Evolutionary conservation across 2,113 vertebrate genomes (phyloP), one percentile per base, ranked within the genome.

Genomic region (Siphamia tubifer): DNA sequence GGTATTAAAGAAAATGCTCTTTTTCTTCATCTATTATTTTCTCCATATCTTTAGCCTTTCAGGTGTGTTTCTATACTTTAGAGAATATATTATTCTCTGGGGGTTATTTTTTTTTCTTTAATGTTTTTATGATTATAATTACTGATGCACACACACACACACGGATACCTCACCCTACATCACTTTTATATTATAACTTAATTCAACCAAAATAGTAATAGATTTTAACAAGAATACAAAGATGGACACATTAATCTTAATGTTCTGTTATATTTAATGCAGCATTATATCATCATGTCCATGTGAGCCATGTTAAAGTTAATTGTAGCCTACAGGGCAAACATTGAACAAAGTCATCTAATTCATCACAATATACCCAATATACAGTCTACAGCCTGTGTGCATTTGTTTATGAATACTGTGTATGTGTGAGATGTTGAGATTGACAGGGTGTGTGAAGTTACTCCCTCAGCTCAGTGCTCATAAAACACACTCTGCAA

Each of bases 281-380:
- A 35, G 17, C 52, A 19, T 63, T 40, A 35, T 25, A 39, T 47
- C 17, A 11, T 2, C 28, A 10, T 39, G 8, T 47, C 30, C 12
- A 3, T 36, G 31, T 55, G 64, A 69, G 17, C 49, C 57, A 70
- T 67, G 48, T 65, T 30, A 12, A 63, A 71, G 31, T 38, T 56
- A 75, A 82, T 78, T 49, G 47, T 40, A 52, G 63, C 35, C 55
- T 63, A 42, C 28, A 24, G 21, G 36, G 48, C 53, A 62, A 57
- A 68, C 45, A 54, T 7, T 30, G 42, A 51, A 54, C 68, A 67
- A 43, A 6, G 48, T 65, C n/a, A 61, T 62, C 17, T 42, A 43
- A 79, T 87, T 65, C 15, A 75, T 83, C 69, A 69, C 12, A 53
- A 77, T 77, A 38, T 19, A 48, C 3, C 12, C 36, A 52, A 65